phyloP scores from a whole-genome alignment of 2,888 invertebrate genomes.

The Lobophora halterata region DNA sequence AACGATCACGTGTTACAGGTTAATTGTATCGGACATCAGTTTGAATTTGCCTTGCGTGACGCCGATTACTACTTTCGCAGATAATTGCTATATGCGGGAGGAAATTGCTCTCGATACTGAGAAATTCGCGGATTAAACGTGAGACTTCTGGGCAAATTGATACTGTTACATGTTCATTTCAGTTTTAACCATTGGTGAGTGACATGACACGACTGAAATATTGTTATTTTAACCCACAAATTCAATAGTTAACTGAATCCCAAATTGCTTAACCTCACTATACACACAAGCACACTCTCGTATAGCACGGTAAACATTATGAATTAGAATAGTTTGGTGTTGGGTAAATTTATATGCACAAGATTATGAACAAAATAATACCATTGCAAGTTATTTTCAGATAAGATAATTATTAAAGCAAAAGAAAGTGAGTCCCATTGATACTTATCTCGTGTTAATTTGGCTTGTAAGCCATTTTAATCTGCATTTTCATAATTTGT shows the following conservation, averaged over 20 bases:
- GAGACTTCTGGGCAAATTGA: slow-evolving; percentile 22
- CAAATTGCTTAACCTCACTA: slow-evolving; percentile 1
- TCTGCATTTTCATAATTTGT: not conserved
- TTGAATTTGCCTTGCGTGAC: slow-evolving; percentile 30
- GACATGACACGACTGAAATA: slow-evolving; percentile 16
- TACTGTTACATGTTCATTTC: slow-evolving; percentile 20
- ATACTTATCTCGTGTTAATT: not conserved
- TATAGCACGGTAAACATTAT: slow-evolving; percentile 3
- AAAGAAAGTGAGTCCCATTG: not conserved
- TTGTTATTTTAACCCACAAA: not conserved
- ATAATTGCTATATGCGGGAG: slow-evolving; percentile 30
- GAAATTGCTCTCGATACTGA: slow-evolving; percentile 27
- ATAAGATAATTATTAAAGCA: not conserved
- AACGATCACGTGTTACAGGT: slow-evolving; percentile 25
- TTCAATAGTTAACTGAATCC: not conserved
- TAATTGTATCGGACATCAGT: slow-evolving; percentile 24
- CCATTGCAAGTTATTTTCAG: too few relatives aligned
- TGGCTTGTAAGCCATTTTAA: too few relatives aligned
- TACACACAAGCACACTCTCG: slow-evolving; percentile 2
- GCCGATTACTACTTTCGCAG: slow-evolving; percentile 20
- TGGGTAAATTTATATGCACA: not conserved
- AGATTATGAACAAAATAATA: too few relatives aligned
- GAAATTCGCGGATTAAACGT: slow-evolving; percentile 25
- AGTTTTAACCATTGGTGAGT: slow-evolving; percentile 23
- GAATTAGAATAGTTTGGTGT: not conserved